Conservation (phyloP, 2,797 vertebrate species). For the Microctenopoma stevenorrisi region DNA sequence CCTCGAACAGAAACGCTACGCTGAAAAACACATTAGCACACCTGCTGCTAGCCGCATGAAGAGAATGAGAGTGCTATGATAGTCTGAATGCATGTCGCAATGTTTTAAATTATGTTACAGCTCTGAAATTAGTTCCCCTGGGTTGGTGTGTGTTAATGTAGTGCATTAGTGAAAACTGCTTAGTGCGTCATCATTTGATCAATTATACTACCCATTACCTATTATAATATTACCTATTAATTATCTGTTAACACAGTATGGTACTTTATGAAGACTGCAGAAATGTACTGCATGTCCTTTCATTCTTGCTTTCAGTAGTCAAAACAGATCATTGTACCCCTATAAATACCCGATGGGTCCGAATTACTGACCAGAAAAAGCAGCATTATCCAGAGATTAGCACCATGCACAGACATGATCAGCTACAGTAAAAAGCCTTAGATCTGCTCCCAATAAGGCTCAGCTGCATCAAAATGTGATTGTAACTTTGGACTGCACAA, state of each 20-base stretch:
- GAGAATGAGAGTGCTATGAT: conserved; percentile 28
- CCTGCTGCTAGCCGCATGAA: conserved; percentile 57
- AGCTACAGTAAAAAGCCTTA: conserved; percentile 17
- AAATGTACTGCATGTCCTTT: conserved; percentile 1
- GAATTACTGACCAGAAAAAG: conserved; percentile 24
- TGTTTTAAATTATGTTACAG: conserved; percentile 24
- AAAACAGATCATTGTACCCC: conserved; percentile 28
- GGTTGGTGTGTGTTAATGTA: conserved; percentile 17
- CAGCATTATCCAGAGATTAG: conserved; percentile 61
- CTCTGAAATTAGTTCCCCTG: conserved; percentile 29
- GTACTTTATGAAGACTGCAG: not conserved
- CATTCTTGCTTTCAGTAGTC: conserved; percentile 20
- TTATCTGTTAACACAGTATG: not conserved
- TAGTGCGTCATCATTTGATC: not conserved
- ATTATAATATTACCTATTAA: not conserved
- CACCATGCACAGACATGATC: conserved; percentile 31
- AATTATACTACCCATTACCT: not conserved
- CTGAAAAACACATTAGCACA: conserved; percentile 56
- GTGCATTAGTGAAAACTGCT: conserved; percentile 8
- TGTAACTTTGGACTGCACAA: conserved; percentile 4
- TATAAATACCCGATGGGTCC: conserved; percentile 46
- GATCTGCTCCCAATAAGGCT: conserved; percentile 45
- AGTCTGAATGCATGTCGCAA: conserved; percentile 36
- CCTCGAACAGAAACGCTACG: conserved; percentile 40
- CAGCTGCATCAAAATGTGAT: conserved; percentile 29